phyloP scores from a whole-genome alignment of 2,888 invertebrate genomes.

The Lochmaea capreae region DNA sequence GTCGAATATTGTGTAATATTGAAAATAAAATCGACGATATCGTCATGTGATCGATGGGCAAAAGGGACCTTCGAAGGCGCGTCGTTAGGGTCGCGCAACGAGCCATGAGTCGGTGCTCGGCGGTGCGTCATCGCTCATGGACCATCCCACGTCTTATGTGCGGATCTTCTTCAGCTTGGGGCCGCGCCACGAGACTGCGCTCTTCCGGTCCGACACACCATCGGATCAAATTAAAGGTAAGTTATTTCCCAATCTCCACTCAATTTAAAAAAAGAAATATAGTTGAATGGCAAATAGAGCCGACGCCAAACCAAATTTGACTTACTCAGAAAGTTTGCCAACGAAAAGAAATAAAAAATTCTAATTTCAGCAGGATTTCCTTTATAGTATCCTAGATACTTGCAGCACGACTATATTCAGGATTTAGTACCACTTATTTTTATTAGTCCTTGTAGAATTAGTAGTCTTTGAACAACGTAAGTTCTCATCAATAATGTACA shows the following conservation, averaged over 20 bases:
- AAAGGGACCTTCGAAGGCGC: constrained; percentile 11
- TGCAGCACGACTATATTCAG: too few species aligned
- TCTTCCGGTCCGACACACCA: constrained; percentile 63
- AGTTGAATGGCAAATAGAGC: too few species aligned
- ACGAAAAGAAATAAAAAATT: too few species aligned
- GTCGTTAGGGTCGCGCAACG: constrained; percentile 66
- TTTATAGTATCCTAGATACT: too few species aligned
- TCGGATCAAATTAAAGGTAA: constrained; percentile 65
- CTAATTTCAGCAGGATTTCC: too few species aligned
- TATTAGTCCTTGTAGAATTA: too few species aligned
- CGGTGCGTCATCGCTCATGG: constrained; percentile 65
- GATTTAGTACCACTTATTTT: too few species aligned
- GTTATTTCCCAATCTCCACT: background rate
- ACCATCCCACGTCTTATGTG: constrained; percentile 66
- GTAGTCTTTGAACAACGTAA: too few species aligned
- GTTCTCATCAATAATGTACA: too few species aligned
- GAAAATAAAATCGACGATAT: background rate
- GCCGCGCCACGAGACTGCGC: constrained; percentile 64
- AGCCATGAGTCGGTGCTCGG: constrained; percentile 68
- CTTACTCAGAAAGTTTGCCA: too few species aligned
- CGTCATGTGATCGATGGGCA: constrained; percentile 11
- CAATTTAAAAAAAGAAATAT: background rate
- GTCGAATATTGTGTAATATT: background rate
- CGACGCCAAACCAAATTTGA: too few species aligned
- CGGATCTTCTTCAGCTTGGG: constrained; percentile 65